Conservation (phyloP, 2,113 vertebrate species). For the Pandion haliaetus region DNA sequence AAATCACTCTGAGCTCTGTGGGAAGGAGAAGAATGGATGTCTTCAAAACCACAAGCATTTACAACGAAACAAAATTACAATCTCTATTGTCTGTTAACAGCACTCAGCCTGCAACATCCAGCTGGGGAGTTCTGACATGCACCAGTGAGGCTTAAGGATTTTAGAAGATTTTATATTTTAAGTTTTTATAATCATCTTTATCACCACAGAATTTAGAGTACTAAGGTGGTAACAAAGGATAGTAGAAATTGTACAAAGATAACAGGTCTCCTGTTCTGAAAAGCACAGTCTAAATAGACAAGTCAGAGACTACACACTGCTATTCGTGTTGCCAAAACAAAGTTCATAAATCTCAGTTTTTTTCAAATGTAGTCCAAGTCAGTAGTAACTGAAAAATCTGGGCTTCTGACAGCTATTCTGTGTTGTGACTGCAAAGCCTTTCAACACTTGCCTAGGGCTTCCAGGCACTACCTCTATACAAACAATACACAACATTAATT, state of each 20-base stretch:
- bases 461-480: neutral
- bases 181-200: neutral
- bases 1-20: neutral
- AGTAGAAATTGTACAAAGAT: neutral
- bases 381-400: neutral
- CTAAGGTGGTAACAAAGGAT: neutral
- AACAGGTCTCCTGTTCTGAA: neutral
- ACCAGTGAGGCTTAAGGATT: neutral
- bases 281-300: neutral
- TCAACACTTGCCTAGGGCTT: neutral
- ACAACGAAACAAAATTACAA: neutral
- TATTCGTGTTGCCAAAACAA: neutral
- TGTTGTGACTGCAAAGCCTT: neutral
- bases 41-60: constrained; percentile 21
- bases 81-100: neutral
- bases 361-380: neutral
- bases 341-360: neutral
- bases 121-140: neutral
- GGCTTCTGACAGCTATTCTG: neutral
- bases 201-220: neutral
- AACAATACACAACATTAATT: neutral
- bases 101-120: neutral
- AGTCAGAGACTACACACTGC: neutral
- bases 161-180: neutral
- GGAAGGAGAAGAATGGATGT: neutral